phyloP scores from a whole-genome alignment of 2,888 invertebrate species.

The Rhogogaster chlorosoma region DNA sequence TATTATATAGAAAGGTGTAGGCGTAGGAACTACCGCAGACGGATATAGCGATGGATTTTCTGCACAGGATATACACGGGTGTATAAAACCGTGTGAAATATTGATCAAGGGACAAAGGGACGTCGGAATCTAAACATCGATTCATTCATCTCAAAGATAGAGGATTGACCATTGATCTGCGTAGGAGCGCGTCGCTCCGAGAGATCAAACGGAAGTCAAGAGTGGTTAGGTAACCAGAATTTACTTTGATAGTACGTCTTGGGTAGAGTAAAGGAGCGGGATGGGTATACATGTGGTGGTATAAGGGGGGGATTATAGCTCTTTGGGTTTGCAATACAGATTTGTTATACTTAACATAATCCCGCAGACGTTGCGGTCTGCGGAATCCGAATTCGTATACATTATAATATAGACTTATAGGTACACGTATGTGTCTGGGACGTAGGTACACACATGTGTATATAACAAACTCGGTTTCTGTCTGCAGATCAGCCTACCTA shows the following conservation, averaged over 20 bases:
- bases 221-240: not conserved
- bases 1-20: not conserved
- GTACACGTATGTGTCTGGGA: not conserved
- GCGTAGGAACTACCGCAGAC: not conserved
- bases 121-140: not conserved
- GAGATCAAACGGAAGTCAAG: not conserved
- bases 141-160: not conserved
- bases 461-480: slow-evolving; percentile 29
- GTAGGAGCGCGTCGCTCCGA: not conserved
- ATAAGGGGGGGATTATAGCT: slow-evolving; percentile 3
- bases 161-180: not conserved
- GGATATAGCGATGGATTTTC: not conserved
- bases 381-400: slow-evolving; percentile 13
- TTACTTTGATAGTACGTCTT: not conserved
- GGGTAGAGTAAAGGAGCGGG: not conserved
- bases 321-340: slow-evolving; percentile 1
- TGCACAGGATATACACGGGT: not conserved
- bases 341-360: slow-evolving; percentile 29
- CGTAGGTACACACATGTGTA: not conserved
- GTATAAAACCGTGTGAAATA: not conserved
- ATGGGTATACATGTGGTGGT: not conserved
- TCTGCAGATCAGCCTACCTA: slow-evolving; percentile 13
- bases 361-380: slow-evolving; percentile 7
- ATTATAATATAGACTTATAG: not conserved
- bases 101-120: not conserved